Evolutionary conservation across 1,140 invertebrate genomes (phyloP), one percentile per base, ranked within the genome.

Genomic region (Aphaenogaster rudis): DNA sequence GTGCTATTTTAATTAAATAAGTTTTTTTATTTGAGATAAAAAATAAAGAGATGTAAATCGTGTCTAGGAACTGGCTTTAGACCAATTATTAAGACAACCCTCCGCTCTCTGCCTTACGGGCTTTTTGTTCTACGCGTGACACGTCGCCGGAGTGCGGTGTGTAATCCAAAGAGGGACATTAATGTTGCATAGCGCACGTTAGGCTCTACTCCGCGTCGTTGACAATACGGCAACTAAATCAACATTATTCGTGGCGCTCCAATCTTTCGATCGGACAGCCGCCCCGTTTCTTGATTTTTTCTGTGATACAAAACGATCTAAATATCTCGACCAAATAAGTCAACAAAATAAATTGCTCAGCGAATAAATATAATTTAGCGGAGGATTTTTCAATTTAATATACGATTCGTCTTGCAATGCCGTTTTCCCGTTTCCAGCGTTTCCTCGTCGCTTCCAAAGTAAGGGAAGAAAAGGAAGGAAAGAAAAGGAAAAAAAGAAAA

Each of bases 91-190:
- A 13, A 67, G 63, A 33, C 77, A 42, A n/a, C 15, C 21, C 36
- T 33, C 39, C n/a, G 15, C 17, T 63, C 15, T 13, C 17, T 50
- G 33, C 33, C n/a, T 69, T 69, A 69, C 13, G 61, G 5, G 11
- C 33, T 84, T 11, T 59, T 42, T 61, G 42, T n/a, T 39, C 54
- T 88, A 88, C 82, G 90, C 63, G 84, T 63, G 48, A 86, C 88
- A 88, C 91, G 89, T 89, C 64, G 87, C 59, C 82, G n/a, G 9
- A 66, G 82, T 85, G 67, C 61, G 61, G 42, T 74, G 52, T 71
- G 93, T 93, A 94, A 94, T 92, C 92, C 93, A 78, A 92, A 91
- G 87, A 84, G 85, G 86, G 90, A 84, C 93, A 94, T 94, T 93
- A 94, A 94, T 93, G 91, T 94, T 94, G 92, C 92, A 94, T 91